phyloP scores from a whole-genome alignment of 2,113 vertebrate genomes.

The Craseonycteris thonglongyai region DNA sequence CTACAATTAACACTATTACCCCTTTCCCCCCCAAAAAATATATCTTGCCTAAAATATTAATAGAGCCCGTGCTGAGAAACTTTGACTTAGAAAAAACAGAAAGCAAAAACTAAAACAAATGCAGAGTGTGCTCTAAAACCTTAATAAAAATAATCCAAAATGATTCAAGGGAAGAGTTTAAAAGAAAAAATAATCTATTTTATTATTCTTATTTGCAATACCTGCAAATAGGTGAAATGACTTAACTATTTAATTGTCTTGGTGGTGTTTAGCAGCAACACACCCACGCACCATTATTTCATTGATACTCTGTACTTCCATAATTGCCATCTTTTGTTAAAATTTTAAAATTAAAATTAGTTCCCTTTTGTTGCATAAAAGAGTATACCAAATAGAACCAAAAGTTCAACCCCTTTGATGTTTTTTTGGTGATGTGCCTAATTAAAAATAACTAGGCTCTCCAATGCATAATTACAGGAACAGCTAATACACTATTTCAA shows the following conservation, averaged over 20 bases:
- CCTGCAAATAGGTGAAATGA: not conserved
- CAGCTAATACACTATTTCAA: constrained; percentile 64
- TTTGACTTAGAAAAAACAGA: rapidly evolving
- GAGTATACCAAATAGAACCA: constrained; percentile 32
- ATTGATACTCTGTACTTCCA: not conserved
- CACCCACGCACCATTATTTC: not conserved
- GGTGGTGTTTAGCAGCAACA: not conserved
- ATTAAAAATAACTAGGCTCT: constrained; percentile 78
- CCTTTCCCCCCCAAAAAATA: not conserved
- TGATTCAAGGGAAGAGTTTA: not conserved
- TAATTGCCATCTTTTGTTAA: not conserved
- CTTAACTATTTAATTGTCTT: not conserved
- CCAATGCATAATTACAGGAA: constrained; percentile 71
- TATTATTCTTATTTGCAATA: not conserved
- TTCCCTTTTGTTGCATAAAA: constrained; percentile 59
- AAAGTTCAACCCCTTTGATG: constrained; percentile 55
- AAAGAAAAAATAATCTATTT: not conserved
- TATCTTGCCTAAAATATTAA: not conserved
- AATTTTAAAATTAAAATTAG: constrained; percentile 42
- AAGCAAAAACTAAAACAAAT: not conserved
- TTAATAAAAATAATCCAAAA: not conserved
- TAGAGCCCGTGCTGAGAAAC: not conserved
- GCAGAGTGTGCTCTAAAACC: not conserved
- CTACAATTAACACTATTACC: not conserved
- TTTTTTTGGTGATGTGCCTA: constrained; percentile 67